Evolutionary conservation across 2,888 invertebrate genomes (phyloP), one percentile per base, ranked within the genome.

Genomic region (Troides aeacus): DNA sequence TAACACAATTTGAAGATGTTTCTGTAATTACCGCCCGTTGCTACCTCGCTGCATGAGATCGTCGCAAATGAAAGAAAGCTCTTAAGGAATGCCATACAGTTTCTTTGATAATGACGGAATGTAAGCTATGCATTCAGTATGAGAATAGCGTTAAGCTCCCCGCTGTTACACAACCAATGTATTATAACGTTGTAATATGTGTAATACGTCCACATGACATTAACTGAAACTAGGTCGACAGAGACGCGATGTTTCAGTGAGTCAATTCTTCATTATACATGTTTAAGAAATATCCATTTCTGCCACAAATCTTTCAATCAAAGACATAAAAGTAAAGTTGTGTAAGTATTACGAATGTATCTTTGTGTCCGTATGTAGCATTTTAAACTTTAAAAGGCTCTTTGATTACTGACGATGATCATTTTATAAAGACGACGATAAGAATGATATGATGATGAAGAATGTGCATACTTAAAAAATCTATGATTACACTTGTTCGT

Each of bases 41-140:
- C 60, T 23, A 60, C 61, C 10, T 59, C 36, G 0, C 46, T 42
- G n/a, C 59, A 42, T 36, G 39, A 60, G 63, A 39, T 24, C 24
- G 50, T 53, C 46, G 46, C 24, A 66, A 70, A 70, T 58, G 70
- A 67, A 72, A 77, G 82, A 82, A 84, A 83, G 84, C 77, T 84
- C 80, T 84, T 80, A 81, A 80, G 78, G 84, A 87, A 86, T 82
- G 80, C 79, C 81, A 75, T 81, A 80, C 79, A 78, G 79, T 83
- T 21, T 83, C 81, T 82, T 82, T 82, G 84, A 82, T 75, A 77
- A 72, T 71, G 64, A 71, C 75, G 73, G 76, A 77, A 82, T 83
- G 81, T 85, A 76, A 84, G 83, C 78, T 81, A 77, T 73, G 74
- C 77, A 79, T 79, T 80, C 71, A 77, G 73, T 76, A 75, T 72